These are phyloP conservation scores for Conistra vaccinii DNA, from an alignment of 2,888 invertebrate species.

Conservation along the genomic window DNA sequence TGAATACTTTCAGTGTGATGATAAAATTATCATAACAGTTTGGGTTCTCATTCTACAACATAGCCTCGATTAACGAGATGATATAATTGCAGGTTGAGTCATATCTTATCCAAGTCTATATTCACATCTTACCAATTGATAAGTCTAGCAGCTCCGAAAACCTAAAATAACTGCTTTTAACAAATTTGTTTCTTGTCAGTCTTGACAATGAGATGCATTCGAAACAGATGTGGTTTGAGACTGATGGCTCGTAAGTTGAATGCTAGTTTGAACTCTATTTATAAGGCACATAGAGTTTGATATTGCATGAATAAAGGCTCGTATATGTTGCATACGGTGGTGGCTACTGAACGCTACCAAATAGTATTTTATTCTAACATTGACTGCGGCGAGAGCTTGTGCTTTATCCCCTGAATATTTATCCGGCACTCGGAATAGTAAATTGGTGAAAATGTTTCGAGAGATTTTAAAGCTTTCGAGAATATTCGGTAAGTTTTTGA, in stretches of 20 bases:
- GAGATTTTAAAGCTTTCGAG: not conserved
- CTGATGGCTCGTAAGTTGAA: not conserved
- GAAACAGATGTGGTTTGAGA: conserved; percentile 11
- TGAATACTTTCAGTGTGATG: not conserved
- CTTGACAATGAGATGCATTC: not conserved
- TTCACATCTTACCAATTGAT: not conserved
- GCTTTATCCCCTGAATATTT: conserved; percentile 46
- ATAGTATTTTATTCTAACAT: conserved; percentile 23
- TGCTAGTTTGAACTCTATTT: not conserved
- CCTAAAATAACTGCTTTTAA: not conserved
- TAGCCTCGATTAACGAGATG: not conserved
- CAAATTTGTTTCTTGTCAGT: not conserved
- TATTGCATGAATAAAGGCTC: not conserved
- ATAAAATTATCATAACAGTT: not conserved
- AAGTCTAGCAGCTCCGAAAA: not conserved
- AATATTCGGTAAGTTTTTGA: not conserved
- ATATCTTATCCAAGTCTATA: too few relatives aligned
- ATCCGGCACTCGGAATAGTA: conserved; percentile 24
- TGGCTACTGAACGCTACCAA: conserved; percentile 7
- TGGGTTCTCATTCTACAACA: not conserved
- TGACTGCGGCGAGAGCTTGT: conserved; percentile 36
- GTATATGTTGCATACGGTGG: not conserved
- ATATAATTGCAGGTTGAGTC: not conserved
- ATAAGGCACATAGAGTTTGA: not conserved
- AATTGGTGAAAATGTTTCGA: conserved; percentile 3